Base-by-base conservation (phyloP, 2,888 invertebrate species). In the Byasa hedistus region DNA sequence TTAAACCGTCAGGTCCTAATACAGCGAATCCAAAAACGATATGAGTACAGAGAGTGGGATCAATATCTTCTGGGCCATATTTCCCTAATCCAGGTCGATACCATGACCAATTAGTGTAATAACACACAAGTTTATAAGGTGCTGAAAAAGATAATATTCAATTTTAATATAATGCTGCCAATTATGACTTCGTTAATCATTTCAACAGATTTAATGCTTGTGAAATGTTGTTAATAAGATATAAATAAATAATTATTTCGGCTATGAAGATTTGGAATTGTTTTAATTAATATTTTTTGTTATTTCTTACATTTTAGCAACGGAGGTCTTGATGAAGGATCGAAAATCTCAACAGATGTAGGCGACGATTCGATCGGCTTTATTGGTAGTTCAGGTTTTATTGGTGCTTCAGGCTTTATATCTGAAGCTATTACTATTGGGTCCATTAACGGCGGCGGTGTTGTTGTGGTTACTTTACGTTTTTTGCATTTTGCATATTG, bases 91-190 rank as follows among this genome's bases (percentile, higher is more conserved):
- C 97, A 74, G 94, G 94, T 32, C 97, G 92, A 79, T 97, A 97
- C 97, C 97, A 97, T 0, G 98, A 97, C 98, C 98, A 98, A 80
- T 98, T 98, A 0, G 98, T 97, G 84, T 97, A 98, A 85, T 98
- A 98, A 78, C 97, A 98, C 0, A 97, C 96, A 0, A 97, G 93
- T 84, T 96, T 97, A 81, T 94, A 96, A 68, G 94, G 93, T 22
- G 95, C 96, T 80, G 93, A 86, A 69, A 94, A 63, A 17, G 52
- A 51, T 23, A 52, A 39, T 36, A 8, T 56, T 27, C 15, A 57
- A 48, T 56, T n/a, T 19, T 44, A 44, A 44, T 17, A 15, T 44
- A 17, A 44, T n/a, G n/a, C n/a, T n/a, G n/a, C n/a, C n/a, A n/a
- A n/a, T n/a, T n/a, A n/a, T n/a, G n/a, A n/a, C n/a, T n/a, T n/a